Conservation (phyloP, 2,797 vertebrate species). For the Anas bahamensis region DNA sequence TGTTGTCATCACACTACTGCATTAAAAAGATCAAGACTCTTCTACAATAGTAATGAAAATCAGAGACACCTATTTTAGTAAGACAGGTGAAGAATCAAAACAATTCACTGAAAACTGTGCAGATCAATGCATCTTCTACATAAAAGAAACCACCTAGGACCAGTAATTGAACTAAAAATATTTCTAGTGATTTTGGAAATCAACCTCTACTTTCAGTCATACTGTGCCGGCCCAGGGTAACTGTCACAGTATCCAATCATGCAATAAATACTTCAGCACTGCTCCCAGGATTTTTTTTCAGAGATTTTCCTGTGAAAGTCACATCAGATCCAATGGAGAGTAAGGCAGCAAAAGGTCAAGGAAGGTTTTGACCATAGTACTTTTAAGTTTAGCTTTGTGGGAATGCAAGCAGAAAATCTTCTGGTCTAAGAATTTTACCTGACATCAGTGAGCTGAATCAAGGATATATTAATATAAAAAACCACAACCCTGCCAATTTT, state of each 20-base stretch:
- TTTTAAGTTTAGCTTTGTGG: neutral
- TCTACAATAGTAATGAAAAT: neutral
- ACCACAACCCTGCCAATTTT: neutral
- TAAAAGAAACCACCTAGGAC: neutral
- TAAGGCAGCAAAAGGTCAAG: neutral
- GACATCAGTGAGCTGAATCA: neutral
- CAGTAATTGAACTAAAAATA: slow-evolving; percentile 25
- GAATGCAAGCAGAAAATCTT: neutral
- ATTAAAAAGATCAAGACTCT: slow-evolving; percentile 1
- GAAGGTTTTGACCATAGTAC: neutral
- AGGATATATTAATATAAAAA: neutral
- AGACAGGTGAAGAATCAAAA: slow-evolving; percentile 18
- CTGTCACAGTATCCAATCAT: neutral
- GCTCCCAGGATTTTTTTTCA: neutral
- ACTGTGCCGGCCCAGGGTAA: neutral
- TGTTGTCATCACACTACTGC: neutral
- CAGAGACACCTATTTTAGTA: neutral
- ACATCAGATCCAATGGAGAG: neutral
- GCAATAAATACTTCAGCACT: neutral
- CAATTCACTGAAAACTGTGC: neutral
- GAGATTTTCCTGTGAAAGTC: neutral
- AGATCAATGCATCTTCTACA: neutral
- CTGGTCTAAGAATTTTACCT: neutral
- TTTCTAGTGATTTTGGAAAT: neutral
- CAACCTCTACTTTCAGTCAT: neutral